Conservation (phyloP, 2,113 vertebrate species). For the Heterochromis multidens region DNA sequence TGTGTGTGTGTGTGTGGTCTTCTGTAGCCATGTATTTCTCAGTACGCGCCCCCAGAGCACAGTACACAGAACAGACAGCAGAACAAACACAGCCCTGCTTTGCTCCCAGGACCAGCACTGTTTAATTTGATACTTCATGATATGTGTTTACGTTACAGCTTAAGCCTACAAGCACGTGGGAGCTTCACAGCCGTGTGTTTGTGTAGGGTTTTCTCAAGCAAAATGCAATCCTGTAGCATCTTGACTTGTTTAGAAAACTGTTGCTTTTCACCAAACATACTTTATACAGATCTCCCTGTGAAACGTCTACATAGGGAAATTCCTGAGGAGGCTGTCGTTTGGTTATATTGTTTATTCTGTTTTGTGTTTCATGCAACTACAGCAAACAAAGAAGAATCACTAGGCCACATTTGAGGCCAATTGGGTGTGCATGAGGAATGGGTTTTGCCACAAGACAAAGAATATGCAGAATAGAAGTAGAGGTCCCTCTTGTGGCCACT, state of each 20-base stretch:
- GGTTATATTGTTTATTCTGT: background rate
- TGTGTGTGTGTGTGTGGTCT: conserved; percentile 67
- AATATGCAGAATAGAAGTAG: background rate
- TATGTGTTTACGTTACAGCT: conserved; percentile 56
- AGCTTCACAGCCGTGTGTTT: conserved; percentile 29
- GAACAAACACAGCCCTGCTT: conserved; percentile 44
- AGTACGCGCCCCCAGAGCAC: conserved; percentile 15
- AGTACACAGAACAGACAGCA: conserved; percentile 25
- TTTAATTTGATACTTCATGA: conserved; percentile 53
- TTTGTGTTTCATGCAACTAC: conserved; percentile 14
- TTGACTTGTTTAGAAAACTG: conserved; percentile 17
- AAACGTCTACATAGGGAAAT: background rate
- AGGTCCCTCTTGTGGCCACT: conserved; percentile 61
- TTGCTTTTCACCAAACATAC: background rate
- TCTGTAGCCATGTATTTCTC: conserved; percentile 3
- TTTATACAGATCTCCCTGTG: background rate
- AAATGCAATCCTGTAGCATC: conserved; percentile 20
- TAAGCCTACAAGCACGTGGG: conserved; percentile 23
- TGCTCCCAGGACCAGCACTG: background rate
- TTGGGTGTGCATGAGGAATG: conserved; percentile 6
- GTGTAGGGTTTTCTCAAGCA: conserved; percentile 1
- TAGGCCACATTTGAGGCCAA: conserved; percentile 25
- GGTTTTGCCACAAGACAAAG: background rate
- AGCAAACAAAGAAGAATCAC: conserved; percentile 22
- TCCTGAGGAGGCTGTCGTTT: background rate